Base-by-base conservation (phyloP, 2,113 vertebrate genomes). In the Scolopax mira region DNA sequence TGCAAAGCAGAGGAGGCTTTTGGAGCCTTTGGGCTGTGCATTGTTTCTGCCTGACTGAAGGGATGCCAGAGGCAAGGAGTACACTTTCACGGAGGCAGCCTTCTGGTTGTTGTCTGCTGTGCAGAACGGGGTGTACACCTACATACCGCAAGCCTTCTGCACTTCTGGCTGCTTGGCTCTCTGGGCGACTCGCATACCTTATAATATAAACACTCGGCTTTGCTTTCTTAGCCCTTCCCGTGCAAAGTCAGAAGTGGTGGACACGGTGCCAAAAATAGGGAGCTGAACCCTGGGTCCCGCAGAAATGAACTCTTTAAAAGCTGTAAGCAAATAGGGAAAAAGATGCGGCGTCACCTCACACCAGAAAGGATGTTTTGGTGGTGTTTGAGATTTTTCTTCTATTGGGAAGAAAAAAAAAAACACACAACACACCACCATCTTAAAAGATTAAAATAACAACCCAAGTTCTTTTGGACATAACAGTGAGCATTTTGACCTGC, bases 181-280 rank as follows among this genome's bases (percentile, higher is more conserved):
- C 42, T n/a, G 57, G 65, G 49, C 69, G 54, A 27, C 61, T 92
- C 66, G 8, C 69, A 41, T 75, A 79, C 83, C 79, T 87, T 72
- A 35, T 80, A 52, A 90, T 88, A 74, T 78, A 86, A 96, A 86
- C 78, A 84, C 25, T 37, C 72, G 65, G 48, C 39, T 87, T 91
- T 85, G 58, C 94, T 85, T 93, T 95, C 57, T 72, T 89, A 94
- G 85, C 67, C 31, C 54, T 94, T 91, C 62, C 39, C 49, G 19
- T 90, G 90, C 64, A 83, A 91, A 95, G 83, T 92, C 90, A 94
- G 82, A 92, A 91, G 54, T 0, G 0, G 0, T 55, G 71, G 71
- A 83, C 61, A 21, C 44, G 41, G 49, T 57, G 65, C 85, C 91
- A 94, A 84, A 94, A 92, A 83, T 70, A 92, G 86, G 72, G 78